Conservation (phyloP, 2,888 invertebrate species). For the Troides helena region DNA sequence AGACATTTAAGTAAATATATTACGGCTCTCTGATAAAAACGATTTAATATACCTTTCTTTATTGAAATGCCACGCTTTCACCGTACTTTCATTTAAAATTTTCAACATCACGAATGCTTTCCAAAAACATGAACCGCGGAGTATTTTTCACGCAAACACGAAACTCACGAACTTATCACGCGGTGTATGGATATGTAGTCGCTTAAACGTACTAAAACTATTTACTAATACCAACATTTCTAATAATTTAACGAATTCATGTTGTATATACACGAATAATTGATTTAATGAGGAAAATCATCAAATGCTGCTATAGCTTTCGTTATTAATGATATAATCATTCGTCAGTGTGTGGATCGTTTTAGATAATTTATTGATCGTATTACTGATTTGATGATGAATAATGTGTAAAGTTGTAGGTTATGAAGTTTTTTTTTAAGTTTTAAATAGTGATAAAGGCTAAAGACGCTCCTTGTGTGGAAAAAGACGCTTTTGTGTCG, state of each 20-base stretch:
- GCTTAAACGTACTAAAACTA: neutral
- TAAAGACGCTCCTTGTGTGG: constrained; percentile 63
- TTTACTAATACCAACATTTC: neutral
- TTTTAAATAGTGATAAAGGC: constrained; percentile 51
- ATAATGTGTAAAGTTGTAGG: constrained; percentile 1
- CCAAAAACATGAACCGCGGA: constrained; percentile 6
- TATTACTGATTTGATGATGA: constrained; percentile 6
- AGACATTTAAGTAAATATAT: neutral
- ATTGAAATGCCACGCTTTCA: constrained; percentile 64
- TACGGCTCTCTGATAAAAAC: neutral
- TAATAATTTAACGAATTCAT: neutral
- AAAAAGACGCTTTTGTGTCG: constrained; percentile 65
- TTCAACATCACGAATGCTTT: constrained; percentile 26
- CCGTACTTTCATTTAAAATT: constrained; percentile 31
- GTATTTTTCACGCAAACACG: neutral
- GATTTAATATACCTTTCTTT: constrained; percentile 37
- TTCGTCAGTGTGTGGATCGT: neutral
- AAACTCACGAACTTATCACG: too few species aligned
- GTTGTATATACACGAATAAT: neutral
- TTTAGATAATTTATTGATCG: neutral
- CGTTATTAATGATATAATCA: neutral
- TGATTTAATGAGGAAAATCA: neutral
- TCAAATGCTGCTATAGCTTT: neutral
- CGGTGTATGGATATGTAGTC: neutral
- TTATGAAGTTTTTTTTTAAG: constrained; percentile 1